A percentile compares a stretch with the other conserved stretches of the same genome.
phyloP scores from a whole-genome alignment of 2,797 vertebrate species.

The Lutra lutra region DNA sequence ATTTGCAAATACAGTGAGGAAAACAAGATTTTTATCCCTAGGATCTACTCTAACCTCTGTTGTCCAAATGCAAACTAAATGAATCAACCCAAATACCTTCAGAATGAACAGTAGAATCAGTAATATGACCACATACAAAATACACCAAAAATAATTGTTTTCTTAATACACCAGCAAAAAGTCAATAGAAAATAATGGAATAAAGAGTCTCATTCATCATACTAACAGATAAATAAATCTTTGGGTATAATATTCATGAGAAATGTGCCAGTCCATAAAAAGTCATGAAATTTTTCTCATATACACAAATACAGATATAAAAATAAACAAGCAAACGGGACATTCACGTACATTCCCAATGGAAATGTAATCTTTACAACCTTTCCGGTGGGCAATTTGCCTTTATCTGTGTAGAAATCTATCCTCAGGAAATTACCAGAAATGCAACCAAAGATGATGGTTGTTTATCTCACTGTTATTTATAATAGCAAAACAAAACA shows the following conservation, averaged over 20 bases:
- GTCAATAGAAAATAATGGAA: slow-evolving; percentile 7
- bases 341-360: background rate
- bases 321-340: background rate
- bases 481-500: background rate
- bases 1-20: background rate
- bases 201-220: background rate
- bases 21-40: background rate
- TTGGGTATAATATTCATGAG: background rate
- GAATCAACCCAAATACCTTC: background rate
- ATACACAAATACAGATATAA: background rate
- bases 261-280: background rate
- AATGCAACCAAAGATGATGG: background rate
- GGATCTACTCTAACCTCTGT: background rate
- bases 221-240: slow-evolving; percentile 28
- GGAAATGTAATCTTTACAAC: background rate
- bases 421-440: background rate
- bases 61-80: background rate
- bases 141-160: background rate
- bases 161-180: background rate
- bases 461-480: background rate
- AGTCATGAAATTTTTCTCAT: background rate
- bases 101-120: background rate
- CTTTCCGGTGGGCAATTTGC: background rate
- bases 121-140: background rate
- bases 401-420: background rate